Percentiles rank a stretch among this genome's conserved stretches.
Conservation (phyloP, 1,140 invertebrate genomes). For the Papilio dardanus region DNA sequence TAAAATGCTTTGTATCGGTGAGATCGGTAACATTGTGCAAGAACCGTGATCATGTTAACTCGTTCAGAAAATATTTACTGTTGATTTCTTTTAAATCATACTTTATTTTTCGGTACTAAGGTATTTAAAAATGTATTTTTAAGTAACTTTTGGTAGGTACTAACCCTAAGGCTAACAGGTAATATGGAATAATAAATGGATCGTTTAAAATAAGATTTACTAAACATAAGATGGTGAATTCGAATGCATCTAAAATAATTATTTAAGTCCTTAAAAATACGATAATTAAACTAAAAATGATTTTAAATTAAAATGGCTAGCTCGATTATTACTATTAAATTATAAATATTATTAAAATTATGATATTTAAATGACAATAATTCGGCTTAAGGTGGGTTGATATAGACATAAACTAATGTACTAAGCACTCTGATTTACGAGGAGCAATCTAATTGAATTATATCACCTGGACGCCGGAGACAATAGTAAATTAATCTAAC, state of each 20-base stretch:
- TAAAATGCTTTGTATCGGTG: slow-evolving; percentile 8
- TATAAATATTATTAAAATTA: neutral
- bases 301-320: too few relatives aligned
- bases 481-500: slow-evolving; percentile 32
- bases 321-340: too few relatives aligned
- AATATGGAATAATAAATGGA: neutral
- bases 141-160: neutral
- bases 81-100: neutral
- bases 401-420: slow-evolving; percentile 13
- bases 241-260: too few relatives aligned
- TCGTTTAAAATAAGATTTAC: too few relatives aligned
- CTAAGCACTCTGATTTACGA: slow-evolving; percentile 36
- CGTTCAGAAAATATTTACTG: neutral
- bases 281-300: too few relatives aligned
- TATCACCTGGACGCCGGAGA: slow-evolving; percentile 39
- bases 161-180: neutral
- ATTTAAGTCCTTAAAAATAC: too few relatives aligned
- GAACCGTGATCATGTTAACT: neutral
- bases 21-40: slow-evolving; percentile 8
- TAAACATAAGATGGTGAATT: too few relatives aligned
- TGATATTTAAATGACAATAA: neutral
- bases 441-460: slow-evolving; percentile 47
- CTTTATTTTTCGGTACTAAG: neutral
- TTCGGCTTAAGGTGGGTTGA: neutral
- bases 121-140: too few relatives aligned